Evolutionary conservation across 2,797 vertebrate genomes (phyloP), one percentile per base, ranked within the genome.

Genomic region (Coilia nasus): DNA sequence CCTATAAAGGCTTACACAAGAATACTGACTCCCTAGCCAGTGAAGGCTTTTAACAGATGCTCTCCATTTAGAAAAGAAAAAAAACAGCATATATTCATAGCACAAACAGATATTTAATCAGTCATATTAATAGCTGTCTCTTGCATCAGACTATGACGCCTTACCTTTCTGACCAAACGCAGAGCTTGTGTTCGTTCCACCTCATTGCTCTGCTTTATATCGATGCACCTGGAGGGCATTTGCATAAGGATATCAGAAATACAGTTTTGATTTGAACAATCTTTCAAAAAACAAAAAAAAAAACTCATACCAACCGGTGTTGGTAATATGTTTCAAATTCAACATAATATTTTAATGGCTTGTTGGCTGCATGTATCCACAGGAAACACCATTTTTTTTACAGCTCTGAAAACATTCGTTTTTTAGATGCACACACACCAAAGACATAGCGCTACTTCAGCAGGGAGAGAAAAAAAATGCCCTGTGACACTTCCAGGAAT

Each of bases 181-280:
- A 97, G 96, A 87, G 96, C 96, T 91, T 97, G 96, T 47, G 96
- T 97, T 89, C 96, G 92, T 89, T 97, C 96, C 89, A 97, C 96
- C 94, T 97, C 96, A 81, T 97, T 97, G 90, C 96, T 97, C 90
- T 97, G 96, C 83, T 97, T 96, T 91, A 97, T 97, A 89, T 97
- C 96, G 91, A 97, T 96, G 90, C 96, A 97, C 93, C 96, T 97
- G 90, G 84, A 47, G 41, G 81, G 3, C 5, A 23, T 47, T 28
- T 47, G 50, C 12, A 81, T 21, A 54, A 19, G 31, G 15, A 21
- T 41, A 21, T 44, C 31, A 78, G 19, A 14, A 54, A 78, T 7
- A 71, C 12, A 21, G 41, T 2, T 17, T 44, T 78, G 71, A 78
- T 6, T 21, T 59, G 9, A 41, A 78, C 31, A 78, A 78, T 17